Evolutionary conservation across 2,888 invertebrate genomes (phyloP).

Genomic region (Molanna angustata): DNA sequence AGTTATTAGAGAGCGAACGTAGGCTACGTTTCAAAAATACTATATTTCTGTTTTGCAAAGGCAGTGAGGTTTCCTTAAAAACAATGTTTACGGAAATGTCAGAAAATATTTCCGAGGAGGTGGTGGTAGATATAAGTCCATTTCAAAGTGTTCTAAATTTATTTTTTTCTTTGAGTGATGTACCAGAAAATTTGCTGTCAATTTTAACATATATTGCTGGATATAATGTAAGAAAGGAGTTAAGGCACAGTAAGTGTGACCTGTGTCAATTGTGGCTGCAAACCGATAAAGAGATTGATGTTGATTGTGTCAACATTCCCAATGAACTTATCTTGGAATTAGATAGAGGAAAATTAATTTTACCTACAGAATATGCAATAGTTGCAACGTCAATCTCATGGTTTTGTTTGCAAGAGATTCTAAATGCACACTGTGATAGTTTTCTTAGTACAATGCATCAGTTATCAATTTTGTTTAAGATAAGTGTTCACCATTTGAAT

Average conservation of each 20-base stretch:
- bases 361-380: background rate
- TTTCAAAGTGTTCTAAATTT: background rate
- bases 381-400: background rate
- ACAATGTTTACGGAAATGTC: background rate
- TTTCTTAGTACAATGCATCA: background rate
- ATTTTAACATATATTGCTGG: slow-evolving; percentile 6
- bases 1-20: background rate
- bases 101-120: background rate
- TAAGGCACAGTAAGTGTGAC: background rate
- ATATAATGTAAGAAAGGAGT: background rate
- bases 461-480: background rate
- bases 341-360: background rate
- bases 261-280: background rate
- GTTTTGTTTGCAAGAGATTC: background rate
- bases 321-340: background rate
- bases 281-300: background rate
- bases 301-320: background rate
- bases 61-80: background rate
- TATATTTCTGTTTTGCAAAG: background rate
- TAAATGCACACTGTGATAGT: background rate
- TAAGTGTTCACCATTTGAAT: too few species aligned
- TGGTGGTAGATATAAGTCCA: background rate
- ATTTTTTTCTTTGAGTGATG: background rate
- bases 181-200: background rate
- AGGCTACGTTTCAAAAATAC: background rate